Conservation (phyloP, 2,888 invertebrate species). For the Drosophila leonis region DNA sequence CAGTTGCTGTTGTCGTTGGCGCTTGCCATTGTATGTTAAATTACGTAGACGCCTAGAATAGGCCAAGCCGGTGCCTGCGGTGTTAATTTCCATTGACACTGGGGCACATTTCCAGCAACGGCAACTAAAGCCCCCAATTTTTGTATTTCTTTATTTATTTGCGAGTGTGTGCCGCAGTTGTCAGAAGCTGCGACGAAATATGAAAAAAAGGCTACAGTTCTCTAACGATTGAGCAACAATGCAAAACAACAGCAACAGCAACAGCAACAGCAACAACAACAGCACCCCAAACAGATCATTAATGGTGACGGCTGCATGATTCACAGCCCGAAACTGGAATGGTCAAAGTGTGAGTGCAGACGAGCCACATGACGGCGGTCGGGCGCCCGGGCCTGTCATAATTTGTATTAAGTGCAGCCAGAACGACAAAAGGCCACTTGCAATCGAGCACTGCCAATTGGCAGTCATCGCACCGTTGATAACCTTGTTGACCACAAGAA, state of each 20-base stretch:
- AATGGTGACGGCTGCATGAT: conserved; percentile 64
- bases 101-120: conserved; percentile 32
- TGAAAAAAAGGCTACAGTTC: conserved; percentile 58
- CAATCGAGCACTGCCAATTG: conserved; percentile 39
- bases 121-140: conserved; percentile 48
- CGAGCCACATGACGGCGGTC: conserved; percentile 5
- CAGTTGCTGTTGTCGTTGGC: conserved; percentile 15
- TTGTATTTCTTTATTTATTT: conserved; percentile 70
- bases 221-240: conserved; percentile 68
- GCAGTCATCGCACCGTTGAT: conserved; percentile 56
- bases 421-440: conserved; percentile 43
- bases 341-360: conserved; percentile 35
- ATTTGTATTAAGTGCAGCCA: conserved; percentile 54
- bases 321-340: conserved; percentile 50
- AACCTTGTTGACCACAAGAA: conserved; percentile 80
- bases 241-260: conserved; percentile 41
- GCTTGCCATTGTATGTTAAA: conserved; percentile 76
- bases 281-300: conserved; percentile 59
- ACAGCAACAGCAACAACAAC: not conserved
- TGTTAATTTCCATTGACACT: conserved; percentile 81
- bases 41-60: conserved; percentile 74
- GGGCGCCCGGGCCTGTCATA: conserved; percentile 58
- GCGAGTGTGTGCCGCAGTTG: conserved; percentile 45
- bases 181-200: conserved; percentile 56
- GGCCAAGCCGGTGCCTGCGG: conserved; percentile 63